A percentile compares a stretch with the other conserved stretches of the same genome.
Conservation (phyloP, 92 coral and sea anemone species). For the Palythoa grandis region DNA sequence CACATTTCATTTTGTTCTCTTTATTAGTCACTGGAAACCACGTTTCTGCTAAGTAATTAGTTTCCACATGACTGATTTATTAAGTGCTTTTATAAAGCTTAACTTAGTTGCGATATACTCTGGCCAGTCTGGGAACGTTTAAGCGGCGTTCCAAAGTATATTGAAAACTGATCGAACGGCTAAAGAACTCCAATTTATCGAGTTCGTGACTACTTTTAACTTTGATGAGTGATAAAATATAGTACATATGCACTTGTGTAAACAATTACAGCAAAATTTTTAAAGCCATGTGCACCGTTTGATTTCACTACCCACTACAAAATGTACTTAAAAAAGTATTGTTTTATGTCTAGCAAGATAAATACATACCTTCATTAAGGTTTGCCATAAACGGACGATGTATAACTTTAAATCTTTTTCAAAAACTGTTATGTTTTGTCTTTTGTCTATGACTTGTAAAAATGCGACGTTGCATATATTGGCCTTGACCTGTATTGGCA, state of each 20-base stretch:
- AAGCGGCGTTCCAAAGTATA: neutral
- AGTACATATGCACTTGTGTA: neutral
- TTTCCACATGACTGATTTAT: conserved; percentile 16
- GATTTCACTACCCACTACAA: too few species aligned
- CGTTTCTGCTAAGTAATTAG: conserved; percentile 8
- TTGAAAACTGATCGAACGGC: neutral
- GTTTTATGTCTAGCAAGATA: neutral
- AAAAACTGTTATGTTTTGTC: neutral
- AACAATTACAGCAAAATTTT: neutral
- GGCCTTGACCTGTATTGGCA: conserved; percentile 20
- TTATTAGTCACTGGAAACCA: neutral
- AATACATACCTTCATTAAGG: neutral
- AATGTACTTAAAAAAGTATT: neutral
- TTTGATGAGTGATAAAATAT: neutral
- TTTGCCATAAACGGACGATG: neutral
- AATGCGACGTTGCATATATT: neutral
- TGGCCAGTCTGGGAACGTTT: neutral
- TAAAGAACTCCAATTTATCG: neutral
- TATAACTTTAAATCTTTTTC: too few species aligned
- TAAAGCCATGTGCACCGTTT: conserved; percentile 31
- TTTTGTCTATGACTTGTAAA: conserved; percentile 4
- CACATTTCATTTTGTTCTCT: neutral
- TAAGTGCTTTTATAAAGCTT: neutral
- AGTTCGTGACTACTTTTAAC: conserved; percentile 6
- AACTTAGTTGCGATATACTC: neutral